Evolutionary conservation across 2,113 vertebrate genomes (phyloP), one percentile per base, ranked within the genome.

Genomic region (Dolichallabes microphthalmus): DNA sequence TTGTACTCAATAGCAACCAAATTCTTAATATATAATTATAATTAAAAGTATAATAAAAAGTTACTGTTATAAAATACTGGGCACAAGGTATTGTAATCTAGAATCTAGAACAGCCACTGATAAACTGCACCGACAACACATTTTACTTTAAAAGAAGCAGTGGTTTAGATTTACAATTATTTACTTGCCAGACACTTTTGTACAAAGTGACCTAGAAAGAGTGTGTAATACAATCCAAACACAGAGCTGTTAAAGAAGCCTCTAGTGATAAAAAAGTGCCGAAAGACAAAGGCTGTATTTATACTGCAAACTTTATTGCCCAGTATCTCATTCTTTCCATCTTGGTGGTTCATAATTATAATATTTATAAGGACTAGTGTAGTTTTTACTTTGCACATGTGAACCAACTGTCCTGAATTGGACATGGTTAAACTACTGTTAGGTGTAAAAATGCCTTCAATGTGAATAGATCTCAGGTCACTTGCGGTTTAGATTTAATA

Each of bases 191-290:
- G 19, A 39, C 32, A 39, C 68, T 20, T 45, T 71, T 71, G 68
- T 71, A 45, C 68, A 71, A 39, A 71, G 19, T 73, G 69, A 50
- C 35, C 69, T 45, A 73, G 20, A 73, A 73, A 73, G 22, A 11
- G 20, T 3, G 3, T 4, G 66, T 35, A 39, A 69, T 35, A 69
- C 32, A 69, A 69, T 39, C 66, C 39, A 73, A 45, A 45, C 69
- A 45, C 39, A 73, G 39, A 73, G 39, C 69, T 73, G 69, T 73
- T 73, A 73, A 73, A 73, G 39, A 45, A 22, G 69, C 10, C 69
- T 25, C 32, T 19, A 35, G 30, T 32, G 68, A 11, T 71, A 22
- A 71, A 20, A 68, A 30, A 17, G 9, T 39, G 32, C 17, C 35
- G 9, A 45, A 45, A 45, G 39, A 50, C 35, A 45, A 73, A 45